Base-by-base conservation (phyloP, 2,888 invertebrate species). In the Amblyteles armatorius region DNA sequence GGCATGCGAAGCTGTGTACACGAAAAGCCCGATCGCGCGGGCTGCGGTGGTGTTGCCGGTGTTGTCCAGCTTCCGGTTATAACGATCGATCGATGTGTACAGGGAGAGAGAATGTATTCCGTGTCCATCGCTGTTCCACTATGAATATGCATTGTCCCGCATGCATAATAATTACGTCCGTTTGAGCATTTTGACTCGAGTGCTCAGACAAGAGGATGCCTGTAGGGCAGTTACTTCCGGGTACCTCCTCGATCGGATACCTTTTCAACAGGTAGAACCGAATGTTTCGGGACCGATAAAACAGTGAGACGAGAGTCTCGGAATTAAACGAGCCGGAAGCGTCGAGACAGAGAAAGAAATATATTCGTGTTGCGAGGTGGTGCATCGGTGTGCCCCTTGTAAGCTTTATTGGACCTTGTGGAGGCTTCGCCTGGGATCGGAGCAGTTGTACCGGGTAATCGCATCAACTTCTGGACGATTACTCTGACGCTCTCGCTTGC, bases 121-220 rank as follows among this genome's bases (percentile, higher is more conserved):
- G 60, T 72, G 33, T 55, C 26, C 68, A 40, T 72, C 57, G 44
- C 71, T 44, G 68, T 48, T 50, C 76, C 50, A 29, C 29, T 69
- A 84, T 84, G 81, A 84, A 84, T 84, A 84, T 81, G 84, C 81
- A 84, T 84, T 73, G 81, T 73, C 60, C 52, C 33, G 55, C 81
- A 84, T 81, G 68, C 81, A 78, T 84, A 84, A 81, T 78, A 78
- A 84, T 77, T 52, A 74, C 80, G 77, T 52, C 60, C 84, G 73
- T 78, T 81, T 36, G 78, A 55, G 77, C 81, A 69, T 78, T 78
- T 40, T 36, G 81, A 81, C 73, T 81, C 73, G 84, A 81, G 84
- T 68, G 63, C 68, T 68, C 63, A 11, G 73, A 68, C 9, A 72
- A 78, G 77, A 44, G 78, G 78, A 68, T 69, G 78, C 48, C 44